Conservation (phyloP, 2,797 vertebrate genomes). For the Lindbergichthys nudifrons region DNA sequence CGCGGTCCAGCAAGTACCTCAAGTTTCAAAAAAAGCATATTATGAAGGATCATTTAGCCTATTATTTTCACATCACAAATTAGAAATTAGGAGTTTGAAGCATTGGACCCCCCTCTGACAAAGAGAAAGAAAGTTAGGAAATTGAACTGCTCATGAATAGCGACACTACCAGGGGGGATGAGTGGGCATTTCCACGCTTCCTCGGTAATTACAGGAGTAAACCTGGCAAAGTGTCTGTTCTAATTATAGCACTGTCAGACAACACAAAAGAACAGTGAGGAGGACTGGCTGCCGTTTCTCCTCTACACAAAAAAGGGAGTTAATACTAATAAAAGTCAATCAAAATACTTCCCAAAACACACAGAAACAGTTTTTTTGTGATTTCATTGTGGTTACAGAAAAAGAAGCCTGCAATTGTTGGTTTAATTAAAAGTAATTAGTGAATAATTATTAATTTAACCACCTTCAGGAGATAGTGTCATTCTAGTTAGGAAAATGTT, state of each 20-base stretch:
- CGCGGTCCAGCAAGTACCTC: neutral
- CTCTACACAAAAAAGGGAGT: conserved; percentile 3
- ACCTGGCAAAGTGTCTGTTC: conserved; percentile 20
- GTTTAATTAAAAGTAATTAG: neutral
- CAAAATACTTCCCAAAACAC: neutral
- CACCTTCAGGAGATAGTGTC: neutral
- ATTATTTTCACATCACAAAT: conserved; percentile 43
- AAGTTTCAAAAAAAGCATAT: neutral
- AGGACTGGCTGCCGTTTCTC: conserved; percentile 10
- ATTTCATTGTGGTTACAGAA: neutral
- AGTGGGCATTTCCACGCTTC: conserved; percentile 41
- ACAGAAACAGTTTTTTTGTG: neutral
- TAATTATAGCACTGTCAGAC: conserved; percentile 38
- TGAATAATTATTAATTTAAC: neutral
- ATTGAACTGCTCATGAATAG: conserved; percentile 32
- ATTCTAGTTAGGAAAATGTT: no score
- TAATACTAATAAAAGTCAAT: conserved; percentile 8
- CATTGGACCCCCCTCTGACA: neutral
- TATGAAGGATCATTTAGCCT: conserved; percentile 27
- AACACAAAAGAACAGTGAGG: conserved; percentile 6
- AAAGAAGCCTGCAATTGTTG: neutral
- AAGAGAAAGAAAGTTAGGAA: neutral
- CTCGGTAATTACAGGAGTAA: conserved; percentile 35
- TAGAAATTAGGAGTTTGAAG: conserved; percentile 26
- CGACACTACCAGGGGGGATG: conserved; percentile 14